Percentiles rank a stretch among this genome's conserved stretches.
Evolutionary conservation across 2,113 vertebrate genomes (phyloP).

Genomic region (Tautogolabrus adspersus): DNA sequence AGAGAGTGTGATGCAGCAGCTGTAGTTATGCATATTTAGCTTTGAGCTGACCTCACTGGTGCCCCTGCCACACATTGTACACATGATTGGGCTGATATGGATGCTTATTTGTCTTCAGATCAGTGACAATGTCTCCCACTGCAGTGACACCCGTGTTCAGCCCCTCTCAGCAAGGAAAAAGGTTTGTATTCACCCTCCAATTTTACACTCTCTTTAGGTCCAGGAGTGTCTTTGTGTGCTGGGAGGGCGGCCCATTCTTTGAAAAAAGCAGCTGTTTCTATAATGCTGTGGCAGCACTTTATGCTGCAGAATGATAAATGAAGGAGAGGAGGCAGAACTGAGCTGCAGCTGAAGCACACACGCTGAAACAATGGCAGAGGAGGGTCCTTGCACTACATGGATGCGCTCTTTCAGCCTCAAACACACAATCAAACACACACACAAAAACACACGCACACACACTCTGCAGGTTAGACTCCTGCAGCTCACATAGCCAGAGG

Average conservation of each 20-base stretch:
- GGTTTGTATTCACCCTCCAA: constrained; percentile 84
- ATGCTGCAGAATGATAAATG: constrained; percentile 87
- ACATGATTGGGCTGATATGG: constrained; percentile 63
- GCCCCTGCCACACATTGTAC: constrained; percentile 70
- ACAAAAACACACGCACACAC: constrained; percentile 35
- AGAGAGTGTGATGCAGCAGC: constrained; percentile 65
- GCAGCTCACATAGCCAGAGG: constrained; percentile 75
- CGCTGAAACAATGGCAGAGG: constrained; percentile 68
- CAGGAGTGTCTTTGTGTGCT: constrained; percentile 75
- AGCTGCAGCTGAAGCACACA: constrained; percentile 80
- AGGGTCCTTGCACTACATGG: constrained; percentile 45
- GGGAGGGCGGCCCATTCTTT: constrained; percentile 73
- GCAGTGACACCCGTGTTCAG: constrained; percentile 81
- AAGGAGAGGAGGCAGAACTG: constrained; percentile 75
- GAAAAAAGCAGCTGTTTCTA: constrained; percentile 91
- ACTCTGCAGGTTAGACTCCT: constrained; percentile 67
- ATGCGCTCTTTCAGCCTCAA: constrained; percentile 34
- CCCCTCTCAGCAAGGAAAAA: constrained; percentile 76
- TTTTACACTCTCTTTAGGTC: constrained; percentile 86
- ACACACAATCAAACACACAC: constrained; percentile 21
- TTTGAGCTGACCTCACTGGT: constrained; percentile 20
- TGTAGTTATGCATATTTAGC: constrained; percentile 75
- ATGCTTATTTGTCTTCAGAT: constrained; percentile 75
- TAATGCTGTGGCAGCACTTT: constrained; percentile 81
- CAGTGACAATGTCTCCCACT: constrained; percentile 75